Evolutionary conservation across 2,113 vertebrate species (phyloP), one percentile per base, ranked within the genome.

Genomic region (Pseudorhombus dupliciocellatus): DNA sequence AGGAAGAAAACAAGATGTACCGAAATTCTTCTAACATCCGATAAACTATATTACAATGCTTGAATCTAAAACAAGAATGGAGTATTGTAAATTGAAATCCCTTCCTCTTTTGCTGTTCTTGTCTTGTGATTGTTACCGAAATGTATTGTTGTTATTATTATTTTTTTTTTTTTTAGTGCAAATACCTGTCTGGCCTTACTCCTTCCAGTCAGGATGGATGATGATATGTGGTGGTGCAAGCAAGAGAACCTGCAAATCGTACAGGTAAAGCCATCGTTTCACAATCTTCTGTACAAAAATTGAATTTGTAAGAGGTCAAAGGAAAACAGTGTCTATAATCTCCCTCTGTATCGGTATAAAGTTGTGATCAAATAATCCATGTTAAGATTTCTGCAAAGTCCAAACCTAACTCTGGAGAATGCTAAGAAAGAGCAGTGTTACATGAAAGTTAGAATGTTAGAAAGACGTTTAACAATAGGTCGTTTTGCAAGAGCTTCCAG

Each of bases 341-440:
- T n/a, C 24, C 18, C 26, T 60, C 37, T 66, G 53, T 18, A 57
- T 69, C 24, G 72, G 25, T 59, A 66, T 68, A 52, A 56, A 74
- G 62, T 40, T 4, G 1, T 60, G 65, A 75, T 65, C 52, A 79
- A 80, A 81, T 65, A 66, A 83, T 88, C 70, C 85, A 64, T 63
- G 46, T 37, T 46, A 52, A 51, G 31, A 57, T 60, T 74, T 78
- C 26, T 70, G 57, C 51, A 21, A 4, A 20, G 44, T 20, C 44
- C 44, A 2, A 11, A 11, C 16, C 44, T 14, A 40, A 40, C 4
- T 14, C 44, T 18, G 44, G 42, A 30, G 22, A 70, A 30, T 62
- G 21, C 12, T 62, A 16, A 22, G 53, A 76, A 53, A 69, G 9
- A 77, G n/a, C 24, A 75, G 20, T 21, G 28, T 34, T 52, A 46